Conservation (phyloP, 92 coral and sea anemone species). For the Galaxea fascicularis region DNA sequence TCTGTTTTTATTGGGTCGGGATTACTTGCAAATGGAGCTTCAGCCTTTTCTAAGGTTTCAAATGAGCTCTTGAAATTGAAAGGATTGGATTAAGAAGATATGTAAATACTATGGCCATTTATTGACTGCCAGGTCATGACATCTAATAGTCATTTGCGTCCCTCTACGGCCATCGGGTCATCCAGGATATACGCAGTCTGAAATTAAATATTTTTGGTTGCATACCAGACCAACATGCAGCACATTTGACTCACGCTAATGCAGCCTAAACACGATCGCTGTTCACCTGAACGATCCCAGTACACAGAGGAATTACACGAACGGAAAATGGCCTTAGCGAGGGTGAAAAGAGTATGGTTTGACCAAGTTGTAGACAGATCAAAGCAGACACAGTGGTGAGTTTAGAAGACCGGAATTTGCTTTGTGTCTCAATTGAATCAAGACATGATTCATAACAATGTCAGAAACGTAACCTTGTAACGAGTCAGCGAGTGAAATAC, state of each 20-base stretch:
- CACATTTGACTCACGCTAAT: neutral
- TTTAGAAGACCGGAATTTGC: neutral
- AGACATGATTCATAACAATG: neutral
- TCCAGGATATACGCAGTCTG: neutral
- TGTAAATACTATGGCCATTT: constrained; percentile 6
- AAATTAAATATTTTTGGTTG: neutral
- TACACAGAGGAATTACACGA: neutral
- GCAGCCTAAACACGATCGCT: neutral
- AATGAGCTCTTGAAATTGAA: constrained; percentile 1
- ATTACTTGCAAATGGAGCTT: neutral
- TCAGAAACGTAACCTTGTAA: neutral
- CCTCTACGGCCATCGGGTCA: neutral
- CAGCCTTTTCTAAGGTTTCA: neutral
- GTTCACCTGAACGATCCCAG: neutral
- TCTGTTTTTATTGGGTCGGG: neutral
- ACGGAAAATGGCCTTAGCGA: constrained; percentile 78
- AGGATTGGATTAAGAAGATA: neutral
- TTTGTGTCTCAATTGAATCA: neutral
- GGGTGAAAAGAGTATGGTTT: constrained; percentile 79
- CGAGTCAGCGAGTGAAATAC: neutral
- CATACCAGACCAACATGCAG: constrained; percentile 10
- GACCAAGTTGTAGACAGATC: constrained; percentile 85
- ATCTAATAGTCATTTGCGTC: neutral
- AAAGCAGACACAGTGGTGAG: constrained; percentile 78
- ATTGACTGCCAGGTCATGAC: neutral